These are phyloP conservation scores for Ploceus nigricollis DNA, from an alignment of 2,113 vertebrate species.

Conservation along the genomic window DNA sequence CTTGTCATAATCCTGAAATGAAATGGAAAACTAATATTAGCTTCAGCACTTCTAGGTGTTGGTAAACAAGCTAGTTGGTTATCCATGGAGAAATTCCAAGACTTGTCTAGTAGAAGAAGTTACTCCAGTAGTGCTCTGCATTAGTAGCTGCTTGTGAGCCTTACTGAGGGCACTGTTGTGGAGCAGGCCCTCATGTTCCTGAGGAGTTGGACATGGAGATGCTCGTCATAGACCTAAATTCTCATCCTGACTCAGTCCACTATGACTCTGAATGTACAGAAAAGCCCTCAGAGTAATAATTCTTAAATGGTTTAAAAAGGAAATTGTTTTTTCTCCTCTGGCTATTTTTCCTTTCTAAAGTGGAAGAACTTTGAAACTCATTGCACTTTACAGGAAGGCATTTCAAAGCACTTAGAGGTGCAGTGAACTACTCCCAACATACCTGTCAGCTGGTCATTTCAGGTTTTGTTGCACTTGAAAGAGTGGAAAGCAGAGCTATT, in stretches of 20 bases:
- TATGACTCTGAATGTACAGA: background rate
- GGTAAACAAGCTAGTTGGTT: background rate
- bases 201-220: background rate
- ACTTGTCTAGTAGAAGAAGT: background rate
- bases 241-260: background rate
- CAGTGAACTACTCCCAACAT: background rate
- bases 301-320: background rate
- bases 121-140: background rate
- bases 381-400: background rate
- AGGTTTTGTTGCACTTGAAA: background rate
- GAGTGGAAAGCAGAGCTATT: background rate
- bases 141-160: background rate
- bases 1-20: background rate
- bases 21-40: background rate
- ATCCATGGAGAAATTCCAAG: background rate
- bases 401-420: background rate
- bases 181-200: background rate
- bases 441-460: background rate
- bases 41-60: background rate
- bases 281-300: background rate
- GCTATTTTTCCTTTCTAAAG: background rate
- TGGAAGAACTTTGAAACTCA: background rate
- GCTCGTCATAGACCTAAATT: background rate
- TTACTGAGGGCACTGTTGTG: background rate
- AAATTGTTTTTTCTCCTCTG: background rate